Conservation (phyloP, 2,888 invertebrate species). For the Eupithecia subfuscata region DNA sequence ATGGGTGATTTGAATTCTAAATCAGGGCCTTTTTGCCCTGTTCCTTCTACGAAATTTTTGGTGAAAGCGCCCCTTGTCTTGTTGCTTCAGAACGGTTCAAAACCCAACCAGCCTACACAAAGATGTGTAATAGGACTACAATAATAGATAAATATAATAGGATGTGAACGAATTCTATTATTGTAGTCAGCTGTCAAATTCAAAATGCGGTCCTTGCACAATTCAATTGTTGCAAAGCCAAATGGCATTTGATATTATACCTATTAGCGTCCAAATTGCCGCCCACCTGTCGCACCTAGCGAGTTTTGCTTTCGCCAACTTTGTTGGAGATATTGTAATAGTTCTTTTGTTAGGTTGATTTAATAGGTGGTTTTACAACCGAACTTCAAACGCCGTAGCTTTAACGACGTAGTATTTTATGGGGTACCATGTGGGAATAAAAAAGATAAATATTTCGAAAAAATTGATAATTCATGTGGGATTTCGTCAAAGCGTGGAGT, state of each 20-base stretch:
- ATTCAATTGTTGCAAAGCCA: constrained; percentile 2
- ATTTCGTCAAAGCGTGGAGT: neutral
- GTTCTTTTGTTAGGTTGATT: neutral
- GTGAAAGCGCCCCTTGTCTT: neutral
- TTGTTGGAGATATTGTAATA: constrained; percentile 1
- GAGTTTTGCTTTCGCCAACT: neutral
- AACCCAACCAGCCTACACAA: neutral
- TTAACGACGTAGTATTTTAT: neutral
- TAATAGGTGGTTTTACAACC: neutral
- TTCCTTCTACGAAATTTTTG: neutral
- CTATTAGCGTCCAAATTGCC: neutral
- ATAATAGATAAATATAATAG: neutral
- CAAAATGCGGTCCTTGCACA: constrained; percentile 10
- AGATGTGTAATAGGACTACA: neutral
- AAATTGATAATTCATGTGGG: neutral
- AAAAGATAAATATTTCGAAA: neutral
- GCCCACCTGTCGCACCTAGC: constrained; percentile 11
- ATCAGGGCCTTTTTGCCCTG: constrained; percentile 6
- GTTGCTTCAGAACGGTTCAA: neutral
- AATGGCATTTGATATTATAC: constrained; percentile 11
- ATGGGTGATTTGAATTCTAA: constrained; percentile 23
- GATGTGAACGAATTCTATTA: neutral
- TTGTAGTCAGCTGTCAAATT: constrained; percentile 5
- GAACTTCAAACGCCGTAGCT: neutral
- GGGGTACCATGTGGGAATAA: neutral